A percentile compares a stretch with the other conserved stretches of the same genome.
Evolutionary conservation across 64 coral and sea anemone species (phyloP).

Genomic region (Acropora yongei): DNA sequence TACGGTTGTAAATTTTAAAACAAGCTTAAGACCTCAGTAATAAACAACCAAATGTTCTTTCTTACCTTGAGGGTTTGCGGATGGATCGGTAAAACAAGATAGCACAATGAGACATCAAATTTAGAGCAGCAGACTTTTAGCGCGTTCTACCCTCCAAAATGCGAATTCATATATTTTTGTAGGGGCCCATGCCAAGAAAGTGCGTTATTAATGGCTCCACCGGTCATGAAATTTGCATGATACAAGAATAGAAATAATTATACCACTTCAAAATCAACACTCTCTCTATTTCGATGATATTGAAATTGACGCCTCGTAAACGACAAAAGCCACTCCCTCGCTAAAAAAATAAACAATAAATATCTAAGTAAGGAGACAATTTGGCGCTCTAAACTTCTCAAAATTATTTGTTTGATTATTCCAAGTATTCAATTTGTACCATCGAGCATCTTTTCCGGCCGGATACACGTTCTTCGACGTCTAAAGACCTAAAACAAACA

Average conservation of each 20-base stretch:
- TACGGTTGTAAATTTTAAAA: not conserved
- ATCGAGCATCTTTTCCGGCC: not conserved
- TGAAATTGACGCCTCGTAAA: too few species aligned
- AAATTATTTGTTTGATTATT: not conserved
- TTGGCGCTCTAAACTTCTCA: not conserved
- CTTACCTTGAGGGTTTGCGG: too few species aligned
- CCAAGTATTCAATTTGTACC: not conserved
- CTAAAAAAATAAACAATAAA: too few species aligned
- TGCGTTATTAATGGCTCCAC: too few species aligned
- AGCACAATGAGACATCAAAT: too few species aligned
- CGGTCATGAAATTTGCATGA: not conserved
- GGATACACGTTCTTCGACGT: not conserved
- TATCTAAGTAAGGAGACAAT: not conserved
- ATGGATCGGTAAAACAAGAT: too few species aligned
- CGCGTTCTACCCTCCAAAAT: too few species aligned
- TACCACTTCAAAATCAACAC: not conserved
- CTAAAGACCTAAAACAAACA: conserved; percentile 17
- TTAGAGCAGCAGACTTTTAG: too few species aligned
- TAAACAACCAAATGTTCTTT: not conserved
- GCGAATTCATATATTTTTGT: too few species aligned
- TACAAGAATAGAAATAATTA: not conserved
- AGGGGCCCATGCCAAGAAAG: too few species aligned
- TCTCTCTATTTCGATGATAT: not conserved
- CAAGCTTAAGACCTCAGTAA: not conserved
- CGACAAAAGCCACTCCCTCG: too few species aligned